These are phyloP conservation scores for Aurelia sp. DNA, from an alignment of 30 jellyfish, hydroid and myxozoan species.

Conservation along the genomic window DNA sequence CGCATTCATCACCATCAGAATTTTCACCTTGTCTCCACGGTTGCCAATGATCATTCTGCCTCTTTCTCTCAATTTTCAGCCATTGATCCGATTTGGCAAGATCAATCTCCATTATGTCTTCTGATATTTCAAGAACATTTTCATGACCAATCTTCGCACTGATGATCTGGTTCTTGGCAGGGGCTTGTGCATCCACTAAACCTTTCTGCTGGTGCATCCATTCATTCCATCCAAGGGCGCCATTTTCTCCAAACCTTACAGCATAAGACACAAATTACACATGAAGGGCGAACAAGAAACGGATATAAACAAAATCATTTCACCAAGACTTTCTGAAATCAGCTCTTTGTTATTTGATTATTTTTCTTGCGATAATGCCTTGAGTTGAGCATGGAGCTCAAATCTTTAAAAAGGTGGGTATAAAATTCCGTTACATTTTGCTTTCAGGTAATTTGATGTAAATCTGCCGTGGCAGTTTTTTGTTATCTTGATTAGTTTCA, in stretches of 20 bases:
- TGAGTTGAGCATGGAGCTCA: no score
- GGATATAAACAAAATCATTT: no score
- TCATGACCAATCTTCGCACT: background rate
- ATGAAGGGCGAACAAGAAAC: no score
- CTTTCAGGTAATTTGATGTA: no score
- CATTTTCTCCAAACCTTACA: slow-evolving; percentile 75
- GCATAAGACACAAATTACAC: no score
- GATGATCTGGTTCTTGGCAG: background rate
- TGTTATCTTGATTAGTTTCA: no score
- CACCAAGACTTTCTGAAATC: no score
- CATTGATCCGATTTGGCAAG: slow-evolving; percentile 39
- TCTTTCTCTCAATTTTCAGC: slow-evolving; percentile 59
- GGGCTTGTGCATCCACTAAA: background rate
- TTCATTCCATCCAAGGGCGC: slow-evolving; percentile 65
- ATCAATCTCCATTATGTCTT: slow-evolving; percentile 12
- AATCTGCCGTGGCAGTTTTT: no score
- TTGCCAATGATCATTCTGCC: slow-evolving; percentile 28
- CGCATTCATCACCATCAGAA: slow-evolving; percentile 60
- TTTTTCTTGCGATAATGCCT: no score
- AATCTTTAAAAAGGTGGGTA: no score
- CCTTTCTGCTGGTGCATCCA: slow-evolving; percentile 45
- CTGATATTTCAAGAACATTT: background rate
- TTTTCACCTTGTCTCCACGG: slow-evolving; percentile 40
- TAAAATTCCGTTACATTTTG: no score
- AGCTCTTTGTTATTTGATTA: no score